A percentile compares a stretch with the other conserved stretches of the same genome.
These are phyloP conservation scores for Carapus acus DNA, from an alignment of 2,797 vertebrate genomes.

Conservation along the genomic window DNA sequence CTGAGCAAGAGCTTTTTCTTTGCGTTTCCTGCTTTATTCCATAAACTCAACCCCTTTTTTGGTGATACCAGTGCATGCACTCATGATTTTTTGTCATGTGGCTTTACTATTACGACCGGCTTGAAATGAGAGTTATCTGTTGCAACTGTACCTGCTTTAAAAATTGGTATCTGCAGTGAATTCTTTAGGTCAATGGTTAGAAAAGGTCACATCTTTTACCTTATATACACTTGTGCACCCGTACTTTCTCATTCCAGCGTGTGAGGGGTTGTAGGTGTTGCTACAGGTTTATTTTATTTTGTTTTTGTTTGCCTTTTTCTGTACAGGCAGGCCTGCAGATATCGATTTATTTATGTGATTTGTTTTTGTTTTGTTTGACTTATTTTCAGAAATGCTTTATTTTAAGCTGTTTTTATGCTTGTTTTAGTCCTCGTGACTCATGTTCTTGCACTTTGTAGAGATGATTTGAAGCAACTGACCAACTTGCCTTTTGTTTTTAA, in stretches of 20 bases:
- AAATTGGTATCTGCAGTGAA: slow-evolving; percentile 10
- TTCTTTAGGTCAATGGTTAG: slow-evolving; percentile 11
- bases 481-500: slow-evolving; percentile 59
- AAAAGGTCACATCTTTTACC: slow-evolving; percentile 17
- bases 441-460: slow-evolving; percentile 74
- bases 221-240: slow-evolving; percentile 29
- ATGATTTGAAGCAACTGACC: slow-evolving; percentile 59
- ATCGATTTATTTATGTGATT: slow-evolving; percentile 69
- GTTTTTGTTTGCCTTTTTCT: slow-evolving; percentile 61
- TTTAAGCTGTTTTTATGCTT: slow-evolving; percentile 45
- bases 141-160: slow-evolving; percentile 39
- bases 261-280: slow-evolving; percentile 33
- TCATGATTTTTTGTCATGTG: slow-evolving; percentile 17
- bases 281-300: slow-evolving; percentile 30
- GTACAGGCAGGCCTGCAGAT: slow-evolving; percentile 79
- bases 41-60: slow-evolving; percentile 7
- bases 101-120: slow-evolving; percentile 48
- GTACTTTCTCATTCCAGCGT: slow-evolving; percentile 60
- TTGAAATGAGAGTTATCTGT: slow-evolving; percentile 8
- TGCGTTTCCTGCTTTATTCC: slow-evolving; percentile 8
- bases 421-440: slow-evolving; percentile 57
- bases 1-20: slow-evolving; percentile 20
- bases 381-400: slow-evolving; percentile 28
- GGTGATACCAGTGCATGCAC: slow-evolving; percentile 26
- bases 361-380: slow-evolving; percentile 30